phyloP scores from a whole-genome alignment of 2,797 vertebrate species.

The Denticeps clupeoides region DNA sequence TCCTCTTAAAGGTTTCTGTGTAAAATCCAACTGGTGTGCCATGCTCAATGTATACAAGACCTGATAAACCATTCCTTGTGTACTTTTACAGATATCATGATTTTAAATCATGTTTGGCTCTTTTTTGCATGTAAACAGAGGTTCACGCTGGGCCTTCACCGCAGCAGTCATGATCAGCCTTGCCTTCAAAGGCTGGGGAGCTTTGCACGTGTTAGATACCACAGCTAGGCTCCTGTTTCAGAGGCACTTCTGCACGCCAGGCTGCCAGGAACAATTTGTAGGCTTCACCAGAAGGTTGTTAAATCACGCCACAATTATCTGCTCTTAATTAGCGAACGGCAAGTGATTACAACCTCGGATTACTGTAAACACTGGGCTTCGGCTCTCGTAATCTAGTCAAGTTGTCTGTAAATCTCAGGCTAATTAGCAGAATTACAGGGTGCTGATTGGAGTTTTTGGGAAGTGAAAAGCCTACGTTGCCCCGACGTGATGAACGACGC shows the following conservation, averaged over 20 bases:
- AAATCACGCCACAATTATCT: conserved; percentile 51
- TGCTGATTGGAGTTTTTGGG: conserved; percentile 19
- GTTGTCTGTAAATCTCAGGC: conserved; percentile 24
- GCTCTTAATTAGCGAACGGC: conserved; percentile 58
- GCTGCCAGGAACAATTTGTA: conserved; percentile 37
- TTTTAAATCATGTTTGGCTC: no score
- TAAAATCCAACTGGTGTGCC: no score
- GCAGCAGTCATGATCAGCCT: no score
- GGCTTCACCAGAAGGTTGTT: conserved; percentile 31
- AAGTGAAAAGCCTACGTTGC: conserved; percentile 7
- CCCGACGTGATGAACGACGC: no score
- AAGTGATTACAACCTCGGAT: conserved; percentile 54
- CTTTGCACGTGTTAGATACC: neutral
- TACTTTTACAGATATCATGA: no score
- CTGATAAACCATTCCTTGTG: no score
- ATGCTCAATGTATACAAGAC: no score
- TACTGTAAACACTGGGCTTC: neutral
- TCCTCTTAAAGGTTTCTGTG: no score
- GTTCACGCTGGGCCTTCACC: no score
- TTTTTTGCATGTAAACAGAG: no score
- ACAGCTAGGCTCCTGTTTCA: no score
- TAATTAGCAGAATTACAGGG: conserved; percentile 29
- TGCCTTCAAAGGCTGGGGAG: no score
- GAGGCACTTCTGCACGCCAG: conserved; percentile 26
- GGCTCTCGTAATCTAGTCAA: conserved; percentile 26